Evolutionary conservation across 92 coral and sea anemone species (phyloP).

Genomic region (Porites cylindrica): DNA sequence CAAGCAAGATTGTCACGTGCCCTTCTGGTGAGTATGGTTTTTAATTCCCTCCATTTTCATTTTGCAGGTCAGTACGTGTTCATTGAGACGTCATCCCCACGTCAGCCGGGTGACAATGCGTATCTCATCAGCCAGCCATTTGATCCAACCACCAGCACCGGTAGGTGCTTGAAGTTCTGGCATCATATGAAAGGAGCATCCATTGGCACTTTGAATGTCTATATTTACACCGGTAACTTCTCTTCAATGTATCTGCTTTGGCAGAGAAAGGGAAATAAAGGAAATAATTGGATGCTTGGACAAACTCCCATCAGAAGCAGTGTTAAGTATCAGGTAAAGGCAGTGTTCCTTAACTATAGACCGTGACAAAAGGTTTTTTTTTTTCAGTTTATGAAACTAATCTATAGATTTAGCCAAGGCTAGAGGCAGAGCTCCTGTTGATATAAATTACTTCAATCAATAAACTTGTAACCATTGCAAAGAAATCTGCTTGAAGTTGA

Average conservation of each 20-base stretch:
- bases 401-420: too few species aligned
- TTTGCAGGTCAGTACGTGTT: conserved; percentile 83
- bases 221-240: conserved; percentile 70
- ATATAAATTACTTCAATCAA: too few species aligned
- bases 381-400: not conserved
- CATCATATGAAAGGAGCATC: conserved; percentile 88
- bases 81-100: conserved; percentile 87
- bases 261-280: conserved; percentile 80
- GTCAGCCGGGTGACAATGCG: conserved; percentile 81
- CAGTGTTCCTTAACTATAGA: not conserved
- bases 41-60: not conserved
- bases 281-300: conserved; percentile 75
- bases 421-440: too few species aligned
- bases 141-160: conserved; percentile 73
- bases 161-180: conserved; percentile 84
- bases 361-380: too few species aligned
- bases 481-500: too few species aligned
- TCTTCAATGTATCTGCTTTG: conserved; percentile 66
- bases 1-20: too few species aligned
- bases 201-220: conserved; percentile 80
- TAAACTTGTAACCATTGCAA: too few species aligned
- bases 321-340: conserved; percentile 70
- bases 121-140: conserved; percentile 75
- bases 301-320: conserved; percentile 71
- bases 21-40: not conserved